Conservation (phyloP, 2,888 invertebrate genomes). For the Lycaena phlaeas region DNA sequence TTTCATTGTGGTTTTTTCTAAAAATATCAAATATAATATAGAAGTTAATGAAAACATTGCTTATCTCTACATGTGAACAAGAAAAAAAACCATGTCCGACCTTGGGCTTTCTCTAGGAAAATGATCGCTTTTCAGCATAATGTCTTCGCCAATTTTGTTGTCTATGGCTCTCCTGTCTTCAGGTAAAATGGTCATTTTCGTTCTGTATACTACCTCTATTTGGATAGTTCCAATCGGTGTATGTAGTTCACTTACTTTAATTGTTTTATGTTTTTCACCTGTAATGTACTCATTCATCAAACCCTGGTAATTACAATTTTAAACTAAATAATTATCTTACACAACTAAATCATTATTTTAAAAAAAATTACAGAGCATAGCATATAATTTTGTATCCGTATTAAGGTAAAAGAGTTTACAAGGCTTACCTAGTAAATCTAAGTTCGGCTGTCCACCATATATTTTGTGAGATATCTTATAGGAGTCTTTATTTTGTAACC, state of each 20-base stretch:
- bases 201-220: slow-evolving; percentile 88
- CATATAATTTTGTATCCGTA: no score
- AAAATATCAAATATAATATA: slow-evolving; percentile 11
- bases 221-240: slow-evolving; percentile 90
- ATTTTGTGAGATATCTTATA: slow-evolving; percentile 93
- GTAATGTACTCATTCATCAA: slow-evolving; percentile 26
- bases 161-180: slow-evolving; percentile 77
- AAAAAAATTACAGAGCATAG: no score
- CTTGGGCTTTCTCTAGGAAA: slow-evolving; percentile 78
- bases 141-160: slow-evolving; percentile 47
- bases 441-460: slow-evolving; percentile 84
- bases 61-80: no score
- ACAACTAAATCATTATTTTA: no score
- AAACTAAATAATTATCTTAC: no score
- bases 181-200: slow-evolving; percentile 92
- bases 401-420: no score
- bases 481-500: slow-evolving; percentile 88
- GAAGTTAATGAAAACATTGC: no score
- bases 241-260: slow-evolving; percentile 88
- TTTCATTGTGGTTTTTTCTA: slow-evolving; percentile 46
- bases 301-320: no score
- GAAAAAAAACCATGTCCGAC: no score
- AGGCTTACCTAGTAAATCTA: slow-evolving; percentile 78
- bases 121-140: slow-evolving; percentile 93
- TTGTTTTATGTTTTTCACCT: slow-evolving; percentile 86